Conservation (phyloP, 2,797 vertebrate species). For the Sebastiscus albofasciatus region DNA sequence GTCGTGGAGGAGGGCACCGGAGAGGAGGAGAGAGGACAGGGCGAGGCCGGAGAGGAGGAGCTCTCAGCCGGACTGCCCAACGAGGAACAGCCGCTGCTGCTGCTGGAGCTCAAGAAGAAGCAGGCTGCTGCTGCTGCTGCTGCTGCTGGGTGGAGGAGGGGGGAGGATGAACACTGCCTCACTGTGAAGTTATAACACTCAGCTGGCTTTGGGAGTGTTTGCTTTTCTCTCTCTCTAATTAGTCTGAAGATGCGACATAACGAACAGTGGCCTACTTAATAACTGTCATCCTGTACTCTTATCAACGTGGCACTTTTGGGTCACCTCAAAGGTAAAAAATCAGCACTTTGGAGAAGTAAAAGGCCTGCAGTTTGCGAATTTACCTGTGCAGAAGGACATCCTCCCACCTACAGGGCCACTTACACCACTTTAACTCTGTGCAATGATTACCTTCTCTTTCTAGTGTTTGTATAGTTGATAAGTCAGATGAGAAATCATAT, state of each 20-base stretch:
- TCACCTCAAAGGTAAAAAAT: slow-evolving; percentile 57
- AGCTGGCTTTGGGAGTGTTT: slow-evolving; percentile 52
- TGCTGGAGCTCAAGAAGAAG: slow-evolving; percentile 67
- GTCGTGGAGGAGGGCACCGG: slow-evolving; percentile 72
- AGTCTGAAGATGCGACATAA: slow-evolving; percentile 67
- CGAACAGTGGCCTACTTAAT: slow-evolving; percentile 71
- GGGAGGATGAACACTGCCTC: slow-evolving; percentile 71
- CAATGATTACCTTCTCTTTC: background rate
- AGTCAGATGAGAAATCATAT: slow-evolving; percentile 1
- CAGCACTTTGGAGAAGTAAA: slow-evolving; percentile 59
- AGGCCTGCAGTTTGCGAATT: slow-evolving; percentile 32
- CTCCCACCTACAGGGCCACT: slow-evolving; percentile 26
- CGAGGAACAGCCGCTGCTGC: slow-evolving; percentile 66
- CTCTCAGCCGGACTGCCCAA: slow-evolving; percentile 70
- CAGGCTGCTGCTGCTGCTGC: slow-evolving; percentile 53
- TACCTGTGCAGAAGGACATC: slow-evolving; percentile 47
- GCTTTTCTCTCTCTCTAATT: slow-evolving; percentile 64
- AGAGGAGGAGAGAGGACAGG: slow-evolving; percentile 63
- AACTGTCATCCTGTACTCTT: slow-evolving; percentile 44
- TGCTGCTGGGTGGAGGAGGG: slow-evolving; percentile 66
- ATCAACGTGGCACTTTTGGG: slow-evolving; percentile 71
- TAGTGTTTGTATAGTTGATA: slow-evolving; percentile 31
- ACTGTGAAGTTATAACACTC: slow-evolving; percentile 70
- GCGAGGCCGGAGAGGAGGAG: slow-evolving; percentile 72
- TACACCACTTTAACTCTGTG: slow-evolving; percentile 28